phyloP scores from a whole-genome alignment of 2,113 vertebrate genomes.

The Argyrosomus japonicus region DNA sequence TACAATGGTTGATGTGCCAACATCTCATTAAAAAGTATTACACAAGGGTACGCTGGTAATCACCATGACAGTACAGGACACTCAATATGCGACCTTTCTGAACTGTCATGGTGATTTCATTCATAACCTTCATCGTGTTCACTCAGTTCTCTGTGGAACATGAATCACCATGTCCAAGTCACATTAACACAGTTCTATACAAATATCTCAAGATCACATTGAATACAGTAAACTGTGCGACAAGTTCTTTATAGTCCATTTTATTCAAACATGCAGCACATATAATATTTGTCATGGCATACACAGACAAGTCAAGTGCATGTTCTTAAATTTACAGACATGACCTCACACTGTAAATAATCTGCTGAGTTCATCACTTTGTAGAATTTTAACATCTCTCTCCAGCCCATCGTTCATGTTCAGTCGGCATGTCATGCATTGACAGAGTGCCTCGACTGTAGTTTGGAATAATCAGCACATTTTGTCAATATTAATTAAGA shows the following conservation, averaged over 20 bases:
- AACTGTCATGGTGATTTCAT: conserved; percentile 18
- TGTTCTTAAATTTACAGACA: background rate
- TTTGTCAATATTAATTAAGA: no score
- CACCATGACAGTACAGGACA: background rate
- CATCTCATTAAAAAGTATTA: conserved; percentile 65
- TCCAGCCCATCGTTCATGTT: background rate
- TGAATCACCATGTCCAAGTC: no score
- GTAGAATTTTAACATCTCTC: background rate
- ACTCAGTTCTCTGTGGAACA: background rate
- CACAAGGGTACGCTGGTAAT: conserved; percentile 47
- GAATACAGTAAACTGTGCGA: background rate
- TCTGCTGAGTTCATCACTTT: background rate
- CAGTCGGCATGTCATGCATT: no score
- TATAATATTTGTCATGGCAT: no score
- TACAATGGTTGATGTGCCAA: conserved; percentile 57
- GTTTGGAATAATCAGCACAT: no score
- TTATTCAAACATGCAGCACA: no score
- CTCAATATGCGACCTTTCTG: conserved; percentile 9
- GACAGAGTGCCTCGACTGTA: no score
- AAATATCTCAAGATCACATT: no score
- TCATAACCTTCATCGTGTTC: background rate
- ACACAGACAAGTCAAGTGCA: no score
- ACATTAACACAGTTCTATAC: no score
- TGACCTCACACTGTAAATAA: background rate
- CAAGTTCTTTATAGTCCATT: no score